Conservation (phyloP, 2,113 vertebrate species). For the Larimichthys crocea region DNA sequence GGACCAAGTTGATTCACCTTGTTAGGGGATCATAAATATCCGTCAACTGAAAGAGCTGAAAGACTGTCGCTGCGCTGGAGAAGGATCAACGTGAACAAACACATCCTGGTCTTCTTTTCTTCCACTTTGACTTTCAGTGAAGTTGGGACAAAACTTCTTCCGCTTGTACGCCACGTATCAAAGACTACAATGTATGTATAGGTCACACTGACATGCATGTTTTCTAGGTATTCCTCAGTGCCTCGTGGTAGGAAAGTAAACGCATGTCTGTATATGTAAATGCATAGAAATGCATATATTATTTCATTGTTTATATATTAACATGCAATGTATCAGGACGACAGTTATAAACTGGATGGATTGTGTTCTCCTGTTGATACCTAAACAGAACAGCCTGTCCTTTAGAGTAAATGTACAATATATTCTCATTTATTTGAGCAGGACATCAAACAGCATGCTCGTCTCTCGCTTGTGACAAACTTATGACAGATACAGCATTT, state of each 20-base stretch:
- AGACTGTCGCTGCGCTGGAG: conserved; percentile 12
- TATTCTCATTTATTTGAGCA: conserved; percentile 4
- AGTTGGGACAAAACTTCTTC: not conserved
- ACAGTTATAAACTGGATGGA: conserved; percentile 2
- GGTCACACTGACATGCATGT: conserved; percentile 36
- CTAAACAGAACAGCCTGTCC: not conserved
- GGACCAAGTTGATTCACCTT: conserved; percentile 77
- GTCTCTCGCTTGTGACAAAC: not conserved
- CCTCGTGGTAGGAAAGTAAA: conserved; percentile 59
- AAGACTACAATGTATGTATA: not conserved
- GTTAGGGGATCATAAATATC: conserved; percentile 51
- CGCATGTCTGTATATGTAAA: conserved; percentile 28
- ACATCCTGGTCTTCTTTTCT: conserved; percentile 30
- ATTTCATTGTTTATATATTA: conserved; percentile 31
- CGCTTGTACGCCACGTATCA: conserved; percentile 18
- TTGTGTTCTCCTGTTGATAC: conserved; percentile 16
- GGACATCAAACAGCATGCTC: not conserved
- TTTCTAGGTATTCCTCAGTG: conserved; percentile 67
- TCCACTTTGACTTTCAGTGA: conserved; percentile 25
- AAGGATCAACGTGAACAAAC: conserved; percentile 11
- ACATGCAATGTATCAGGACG: conserved; percentile 20
- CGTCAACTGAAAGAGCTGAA: conserved; percentile 1
- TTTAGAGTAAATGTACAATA: not conserved
- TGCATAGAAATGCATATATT: conserved; percentile 14
- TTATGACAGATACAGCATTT: not conserved